Conservation (phyloP, 2,888 invertebrate genomes). For the Ophion ellenae region DNA sequence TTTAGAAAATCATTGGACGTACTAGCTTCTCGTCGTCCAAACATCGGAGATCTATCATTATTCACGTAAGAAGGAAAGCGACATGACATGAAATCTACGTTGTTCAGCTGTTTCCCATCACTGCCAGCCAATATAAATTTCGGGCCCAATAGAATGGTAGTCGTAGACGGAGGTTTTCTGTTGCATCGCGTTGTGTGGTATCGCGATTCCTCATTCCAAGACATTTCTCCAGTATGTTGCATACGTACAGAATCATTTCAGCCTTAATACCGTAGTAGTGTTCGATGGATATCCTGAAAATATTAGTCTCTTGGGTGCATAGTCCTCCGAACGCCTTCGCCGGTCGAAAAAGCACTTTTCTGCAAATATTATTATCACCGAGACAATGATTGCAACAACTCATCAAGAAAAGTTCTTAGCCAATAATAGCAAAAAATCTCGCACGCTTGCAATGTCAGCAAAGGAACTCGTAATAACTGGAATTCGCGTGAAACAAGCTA, state of each 20-base stretch:
- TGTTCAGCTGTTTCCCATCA: conserved; percentile 72
- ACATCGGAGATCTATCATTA: conserved; percentile 62
- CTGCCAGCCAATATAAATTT: conserved; percentile 38
- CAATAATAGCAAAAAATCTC: conserved; percentile 71
- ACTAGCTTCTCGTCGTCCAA: conserved; percentile 61
- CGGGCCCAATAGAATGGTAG: conserved; percentile 1
- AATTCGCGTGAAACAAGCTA: conserved; percentile 75
- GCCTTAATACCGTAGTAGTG: conserved; percentile 19
- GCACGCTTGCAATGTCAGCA: conserved; percentile 70
- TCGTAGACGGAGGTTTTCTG: conserved; percentile 41
- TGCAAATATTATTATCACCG: neutral
- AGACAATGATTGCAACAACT: conserved; percentile 54
- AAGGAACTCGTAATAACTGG: conserved; percentile 72
- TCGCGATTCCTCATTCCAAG: conserved; percentile 40
- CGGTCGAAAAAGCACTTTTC: conserved; percentile 37
- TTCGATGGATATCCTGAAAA: conserved; percentile 45
- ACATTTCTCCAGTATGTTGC: conserved; percentile 25
- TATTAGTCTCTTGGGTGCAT: conserved; percentile 1
- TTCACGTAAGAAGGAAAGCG: conserved; percentile 64
- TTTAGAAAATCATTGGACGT: conserved; percentile 52
- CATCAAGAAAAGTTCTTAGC: conserved; percentile 65
- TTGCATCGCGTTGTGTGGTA: conserved; percentile 52
- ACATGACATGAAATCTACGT: conserved; percentile 58
- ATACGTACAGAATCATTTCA: conserved; percentile 48
- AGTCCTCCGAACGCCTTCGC: conserved; percentile 47